Evolutionary conservation across 2,888 invertebrate genomes (phyloP).

Genomic region (Diploptera punctata): DNA sequence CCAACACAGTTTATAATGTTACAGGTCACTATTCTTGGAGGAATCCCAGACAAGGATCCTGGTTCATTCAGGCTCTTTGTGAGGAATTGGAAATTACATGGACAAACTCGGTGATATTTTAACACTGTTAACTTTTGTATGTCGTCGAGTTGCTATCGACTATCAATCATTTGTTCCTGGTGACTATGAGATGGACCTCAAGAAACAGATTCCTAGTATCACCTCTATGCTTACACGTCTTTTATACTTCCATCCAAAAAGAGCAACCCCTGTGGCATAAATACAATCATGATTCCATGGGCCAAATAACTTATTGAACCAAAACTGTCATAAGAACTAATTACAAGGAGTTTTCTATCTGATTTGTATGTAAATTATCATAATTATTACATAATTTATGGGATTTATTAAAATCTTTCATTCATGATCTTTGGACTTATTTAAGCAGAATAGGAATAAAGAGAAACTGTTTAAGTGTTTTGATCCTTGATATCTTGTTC

Average conservation of each 20-base stretch:
- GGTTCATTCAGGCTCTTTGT: conserved; percentile 65
- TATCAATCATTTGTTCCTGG: conserved; percentile 54
- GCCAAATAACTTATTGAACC: too few relatives aligned
- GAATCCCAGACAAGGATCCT: conserved; percentile 61
- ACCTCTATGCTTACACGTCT: conserved; percentile 54
- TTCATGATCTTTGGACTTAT: too few relatives aligned
- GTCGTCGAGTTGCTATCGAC: conserved; percentile 56
- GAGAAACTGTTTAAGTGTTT: too few relatives aligned
- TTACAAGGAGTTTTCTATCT: too few relatives aligned
- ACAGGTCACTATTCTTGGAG: conserved; percentile 60
- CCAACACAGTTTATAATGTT: neutral
- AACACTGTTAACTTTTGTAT: conserved; percentile 57
- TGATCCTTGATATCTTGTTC: too few relatives aligned
- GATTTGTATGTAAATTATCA: too few relatives aligned
- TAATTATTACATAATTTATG: too few relatives aligned
- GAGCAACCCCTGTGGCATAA: too few relatives aligned
- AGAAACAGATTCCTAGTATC: conserved; percentile 58
- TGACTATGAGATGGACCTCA: conserved; percentile 47
- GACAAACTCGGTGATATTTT: conserved; percentile 52
- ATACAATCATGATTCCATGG: too few relatives aligned
- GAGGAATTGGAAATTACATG: conserved; percentile 54
- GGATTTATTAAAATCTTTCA: too few relatives aligned
- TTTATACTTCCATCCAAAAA: conserved; percentile 32
- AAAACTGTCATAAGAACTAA: too few relatives aligned
- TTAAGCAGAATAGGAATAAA: too few relatives aligned